A percentile compares a stretch with the other conserved stretches of the same genome.
phyloP scores from a whole-genome alignment of 1,140 invertebrate genomes.

The Drosophila trapezifrons region DNA sequence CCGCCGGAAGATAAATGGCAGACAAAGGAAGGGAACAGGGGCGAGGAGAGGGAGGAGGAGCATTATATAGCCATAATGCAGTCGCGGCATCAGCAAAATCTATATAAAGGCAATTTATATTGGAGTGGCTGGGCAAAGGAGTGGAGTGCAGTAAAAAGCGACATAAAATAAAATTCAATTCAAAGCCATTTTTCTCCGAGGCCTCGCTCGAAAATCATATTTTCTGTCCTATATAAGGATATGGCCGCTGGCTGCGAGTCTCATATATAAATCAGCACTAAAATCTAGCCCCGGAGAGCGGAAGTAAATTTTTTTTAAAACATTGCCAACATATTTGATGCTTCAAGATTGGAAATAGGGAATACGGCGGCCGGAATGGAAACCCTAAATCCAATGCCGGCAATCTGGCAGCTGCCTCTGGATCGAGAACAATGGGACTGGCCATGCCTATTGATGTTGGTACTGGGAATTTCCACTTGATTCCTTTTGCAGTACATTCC shows the following conservation, averaged over 20 bases:
- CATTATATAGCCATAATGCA: conserved; percentile 61
- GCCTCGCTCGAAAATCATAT: conserved; percentile 66
- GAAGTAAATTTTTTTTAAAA: conserved; percentile 57
- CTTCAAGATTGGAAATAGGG: conserved; percentile 26
- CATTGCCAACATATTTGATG: conserved; percentile 43
- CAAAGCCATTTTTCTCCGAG: conserved; percentile 50
- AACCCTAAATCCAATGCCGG: conserved; percentile 18
- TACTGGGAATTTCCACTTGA: conserved; percentile 64
- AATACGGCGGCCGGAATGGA: conserved; percentile 4
- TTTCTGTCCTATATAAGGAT: conserved; percentile 52
- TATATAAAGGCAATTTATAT: conserved; percentile 75
- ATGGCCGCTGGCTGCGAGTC: conserved; percentile 31
- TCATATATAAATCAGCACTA: conserved; percentile 66
- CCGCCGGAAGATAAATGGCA: conserved; percentile 73
- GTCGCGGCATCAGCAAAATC: conserved; percentile 64
- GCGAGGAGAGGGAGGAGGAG: conserved; percentile 1
- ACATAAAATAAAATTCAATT: conserved; percentile 75
- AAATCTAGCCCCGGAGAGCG: conserved; percentile 52
- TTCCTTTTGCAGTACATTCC: conserved; percentile 32
- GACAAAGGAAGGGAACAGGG: conserved; percentile 24
- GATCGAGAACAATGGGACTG: conserved; percentile 56
- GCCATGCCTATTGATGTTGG: conserved; percentile 45
- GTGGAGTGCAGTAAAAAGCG: conserved; percentile 29
- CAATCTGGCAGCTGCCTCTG: conserved; percentile 58
- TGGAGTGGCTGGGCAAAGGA: not conserved